Conservation (phyloP, 2,797 vertebrate species). For the Pipistrellus pygmaeus region DNA sequence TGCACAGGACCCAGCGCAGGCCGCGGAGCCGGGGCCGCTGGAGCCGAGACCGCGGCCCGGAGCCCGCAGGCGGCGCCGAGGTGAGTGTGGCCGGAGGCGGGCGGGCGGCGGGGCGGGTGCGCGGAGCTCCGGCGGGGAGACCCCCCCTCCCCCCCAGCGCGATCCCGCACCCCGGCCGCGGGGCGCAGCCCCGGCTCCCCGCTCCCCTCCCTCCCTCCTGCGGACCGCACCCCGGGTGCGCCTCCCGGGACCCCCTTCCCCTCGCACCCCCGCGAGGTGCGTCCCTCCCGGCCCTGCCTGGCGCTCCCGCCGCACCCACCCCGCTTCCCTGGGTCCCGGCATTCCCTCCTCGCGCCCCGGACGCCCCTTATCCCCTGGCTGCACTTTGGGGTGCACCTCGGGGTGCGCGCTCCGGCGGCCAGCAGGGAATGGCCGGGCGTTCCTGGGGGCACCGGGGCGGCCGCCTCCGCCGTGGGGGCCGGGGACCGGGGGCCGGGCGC, state of each 20-base stretch:
- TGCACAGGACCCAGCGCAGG: slow-evolving; percentile 71
- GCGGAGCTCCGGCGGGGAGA: neutral
- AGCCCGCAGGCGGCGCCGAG: slow-evolving; percentile 65
- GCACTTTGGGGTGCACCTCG: slow-evolving; percentile 39
- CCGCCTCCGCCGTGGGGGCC: neutral
- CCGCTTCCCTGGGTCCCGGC: neutral
- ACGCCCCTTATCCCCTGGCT: neutral
- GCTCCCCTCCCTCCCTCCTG: neutral
- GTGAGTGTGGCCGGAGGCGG: slow-evolving; percentile 62
- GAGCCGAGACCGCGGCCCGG: slow-evolving; percentile 73
- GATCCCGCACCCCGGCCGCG: neutral
- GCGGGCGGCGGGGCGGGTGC: neutral
- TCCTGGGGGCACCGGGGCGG: neutral
- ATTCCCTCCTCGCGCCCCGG: neutral
- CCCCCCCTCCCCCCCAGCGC: neutral
- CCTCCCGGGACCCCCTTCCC: neutral
- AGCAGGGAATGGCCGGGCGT: slow-evolving; percentile 24
- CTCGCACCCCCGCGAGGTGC: neutral
- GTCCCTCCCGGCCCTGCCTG: neutral
- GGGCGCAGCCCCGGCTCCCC: neutral
- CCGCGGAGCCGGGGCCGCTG: slow-evolving; percentile 67
- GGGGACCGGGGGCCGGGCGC: neutral
- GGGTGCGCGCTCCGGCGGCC: neutral
- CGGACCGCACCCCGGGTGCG: neutral
- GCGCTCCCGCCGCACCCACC: neutral